Conservation (phyloP, 2,113 vertebrate genomes). For the Phainopepla nitens region DNA sequence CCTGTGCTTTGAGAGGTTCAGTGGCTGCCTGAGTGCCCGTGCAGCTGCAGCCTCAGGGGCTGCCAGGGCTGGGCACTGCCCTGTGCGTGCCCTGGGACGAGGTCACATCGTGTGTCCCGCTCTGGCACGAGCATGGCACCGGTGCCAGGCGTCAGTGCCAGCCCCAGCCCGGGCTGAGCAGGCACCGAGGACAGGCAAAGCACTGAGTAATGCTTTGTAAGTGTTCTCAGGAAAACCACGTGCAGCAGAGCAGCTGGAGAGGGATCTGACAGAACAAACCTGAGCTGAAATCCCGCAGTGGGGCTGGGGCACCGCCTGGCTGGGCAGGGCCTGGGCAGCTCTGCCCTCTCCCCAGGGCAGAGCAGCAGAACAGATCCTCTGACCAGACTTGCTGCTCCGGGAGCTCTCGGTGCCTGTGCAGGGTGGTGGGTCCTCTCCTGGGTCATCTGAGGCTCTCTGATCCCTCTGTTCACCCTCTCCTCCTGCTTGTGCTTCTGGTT, state of each 20-base stretch:
- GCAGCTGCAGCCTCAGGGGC: constrained; percentile 5
- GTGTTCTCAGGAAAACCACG: neutral
- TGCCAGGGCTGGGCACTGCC: constrained; percentile 14
- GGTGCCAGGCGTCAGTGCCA: neutral
- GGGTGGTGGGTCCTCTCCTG: neutral
- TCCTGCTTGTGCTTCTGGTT: neutral
- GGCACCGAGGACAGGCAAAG: neutral
- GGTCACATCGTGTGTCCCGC: neutral
- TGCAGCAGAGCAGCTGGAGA: neutral
- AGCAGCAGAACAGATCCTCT: neutral
- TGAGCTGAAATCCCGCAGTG: fast-evolving
- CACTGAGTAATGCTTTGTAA: constrained; percentile 24
- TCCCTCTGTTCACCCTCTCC: neutral
- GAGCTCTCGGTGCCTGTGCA: neutral
- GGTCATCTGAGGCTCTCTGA: neutral
- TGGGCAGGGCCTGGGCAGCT: neutral
- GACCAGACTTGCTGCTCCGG: fast-evolving
- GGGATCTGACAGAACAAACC: neutral
- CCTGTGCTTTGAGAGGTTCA: no score
- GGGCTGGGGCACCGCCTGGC: neutral
- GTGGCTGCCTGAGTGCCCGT: no score
- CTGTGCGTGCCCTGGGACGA: neutral
- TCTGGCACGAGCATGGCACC: neutral
- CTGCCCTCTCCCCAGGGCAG: neutral
- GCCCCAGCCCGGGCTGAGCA: constrained; percentile 24